These are phyloP conservation scores for Agonopterix heracliana DNA, from an alignment of 2,888 invertebrate genomes.

Conservation along the genomic window DNA sequence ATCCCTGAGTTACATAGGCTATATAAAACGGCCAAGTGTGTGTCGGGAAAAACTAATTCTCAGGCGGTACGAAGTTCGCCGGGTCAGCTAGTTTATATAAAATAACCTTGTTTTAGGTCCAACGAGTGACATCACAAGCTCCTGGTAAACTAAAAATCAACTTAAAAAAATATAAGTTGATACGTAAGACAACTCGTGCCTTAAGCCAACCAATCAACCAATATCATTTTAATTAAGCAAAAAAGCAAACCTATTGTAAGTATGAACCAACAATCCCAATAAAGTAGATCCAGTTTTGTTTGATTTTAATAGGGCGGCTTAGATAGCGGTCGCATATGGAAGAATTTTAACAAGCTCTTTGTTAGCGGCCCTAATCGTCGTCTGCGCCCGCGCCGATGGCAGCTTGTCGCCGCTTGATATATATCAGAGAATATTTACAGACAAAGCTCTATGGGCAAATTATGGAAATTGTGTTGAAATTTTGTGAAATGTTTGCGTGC, in stretches of 20 bases:
- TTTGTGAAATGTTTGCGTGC: not conserved
- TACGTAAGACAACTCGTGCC: too few species aligned
- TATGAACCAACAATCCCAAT: slow-evolving; percentile 13
- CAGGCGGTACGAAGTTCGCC: too few species aligned
- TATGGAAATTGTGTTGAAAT: slow-evolving; percentile 6
- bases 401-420: slow-evolving; percentile 3
- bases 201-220: not conserved
- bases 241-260: not conserved
- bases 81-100: too few species aligned
- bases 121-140: too few species aligned
- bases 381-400: slow-evolving; percentile 14
- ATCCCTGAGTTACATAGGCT: too few species aligned
- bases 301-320: slow-evolving; percentile 47
- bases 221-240: too few species aligned
- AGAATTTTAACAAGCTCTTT: slow-evolving; percentile 72
- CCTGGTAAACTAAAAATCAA: too few species aligned
- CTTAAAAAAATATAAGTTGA: too few species aligned
- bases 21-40: too few species aligned
- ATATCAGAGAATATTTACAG: slow-evolving; percentile 7
- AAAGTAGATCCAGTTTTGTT: slow-evolving; percentile 34
- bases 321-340: slow-evolving; percentile 37
- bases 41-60: too few species aligned
- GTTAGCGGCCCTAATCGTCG: slow-evolving; percentile 39
- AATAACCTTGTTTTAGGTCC: too few species aligned
- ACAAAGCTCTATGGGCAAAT: slow-evolving; percentile 2